These are phyloP conservation scores for Notarius lentiginosus DNA, from an alignment of 2,113 vertebrate genomes.

Conservation along the genomic window DNA sequence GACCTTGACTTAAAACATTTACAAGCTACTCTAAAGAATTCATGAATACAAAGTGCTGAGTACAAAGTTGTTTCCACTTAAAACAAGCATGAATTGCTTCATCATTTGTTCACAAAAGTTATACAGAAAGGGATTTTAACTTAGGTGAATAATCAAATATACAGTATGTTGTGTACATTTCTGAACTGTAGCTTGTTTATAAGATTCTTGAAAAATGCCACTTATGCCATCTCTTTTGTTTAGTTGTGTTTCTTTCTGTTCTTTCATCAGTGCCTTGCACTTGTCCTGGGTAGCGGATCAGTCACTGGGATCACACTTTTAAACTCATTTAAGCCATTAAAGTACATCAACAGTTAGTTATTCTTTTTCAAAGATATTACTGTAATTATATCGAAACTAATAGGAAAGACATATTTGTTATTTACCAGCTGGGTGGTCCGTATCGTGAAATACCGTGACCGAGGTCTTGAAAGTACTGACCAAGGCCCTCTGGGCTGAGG, in stretches of 20 bases:
- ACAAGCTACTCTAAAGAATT: neutral
- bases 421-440: too few relatives aligned
- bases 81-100: neutral
- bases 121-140: neutral
- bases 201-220: neutral
- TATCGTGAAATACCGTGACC: too few relatives aligned
- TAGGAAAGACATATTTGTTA: neutral
- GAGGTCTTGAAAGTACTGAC: too few relatives aligned
- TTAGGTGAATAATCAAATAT: neutral
- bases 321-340: neutral
- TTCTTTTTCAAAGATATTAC: neutral
- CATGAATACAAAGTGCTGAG: neutral
- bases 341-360: neutral
- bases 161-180: neutral
- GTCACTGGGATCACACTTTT: neutral
- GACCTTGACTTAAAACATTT: neutral
- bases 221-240: neutral
- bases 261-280: neutral
- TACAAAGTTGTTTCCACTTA: neutral
- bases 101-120: neutral
- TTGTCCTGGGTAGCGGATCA: neutral
- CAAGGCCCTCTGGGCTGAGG: too few relatives aligned
- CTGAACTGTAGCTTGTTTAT: neutral
- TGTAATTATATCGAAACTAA: neutral
- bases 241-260: neutral